phyloP scores from a whole-genome alignment of 2,888 invertebrate species.

The Plebejus melissa region DNA sequence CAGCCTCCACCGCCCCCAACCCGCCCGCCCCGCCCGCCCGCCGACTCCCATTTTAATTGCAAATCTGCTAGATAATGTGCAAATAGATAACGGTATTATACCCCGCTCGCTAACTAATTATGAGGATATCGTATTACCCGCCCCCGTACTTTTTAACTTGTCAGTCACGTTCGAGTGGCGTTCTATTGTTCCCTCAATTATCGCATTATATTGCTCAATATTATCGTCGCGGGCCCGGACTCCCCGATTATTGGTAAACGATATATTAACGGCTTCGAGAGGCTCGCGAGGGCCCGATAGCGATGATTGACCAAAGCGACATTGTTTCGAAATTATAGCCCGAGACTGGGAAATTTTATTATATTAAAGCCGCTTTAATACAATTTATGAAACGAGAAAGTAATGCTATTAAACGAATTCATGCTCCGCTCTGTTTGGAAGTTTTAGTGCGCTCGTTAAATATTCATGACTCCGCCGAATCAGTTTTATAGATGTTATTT shows the following conservation, averaged over 20 bases:
- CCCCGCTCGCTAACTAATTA: conserved; percentile 72
- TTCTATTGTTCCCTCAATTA: conserved; percentile 27
- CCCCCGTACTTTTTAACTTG: conserved; percentile 43
- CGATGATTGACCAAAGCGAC: background rate
- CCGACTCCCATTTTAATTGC: conserved; percentile 78
- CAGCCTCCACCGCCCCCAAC: conserved; percentile 38
- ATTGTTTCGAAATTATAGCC: background rate
- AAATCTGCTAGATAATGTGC: conserved; percentile 79
- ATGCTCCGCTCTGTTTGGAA: conserved; percentile 7
- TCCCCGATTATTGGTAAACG: conserved; percentile 22
- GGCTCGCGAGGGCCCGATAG: background rate
- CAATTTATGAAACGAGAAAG: conserved; percentile 10
- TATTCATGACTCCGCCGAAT: conserved; percentile 16
- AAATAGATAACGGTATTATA: conserved; percentile 78
- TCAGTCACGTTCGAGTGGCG: conserved; percentile 24
- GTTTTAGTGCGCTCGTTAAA: conserved; percentile 18
- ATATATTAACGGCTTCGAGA: conserved; percentile 14
- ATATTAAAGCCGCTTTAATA: background rate
- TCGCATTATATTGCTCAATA: conserved; percentile 14
- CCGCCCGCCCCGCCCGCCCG: conserved; percentile 44
- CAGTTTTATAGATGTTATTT: conserved; percentile 22
- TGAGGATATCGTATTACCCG: conserved; percentile 60
- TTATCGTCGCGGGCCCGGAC: background rate
- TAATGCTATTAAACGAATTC: background rate
- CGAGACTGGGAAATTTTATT: background rate